Percentiles rank a stretch among this genome's conserved stretches.
Conservation (phyloP, 2,113 vertebrate genomes). For the Eulemur rufifrons region DNA sequence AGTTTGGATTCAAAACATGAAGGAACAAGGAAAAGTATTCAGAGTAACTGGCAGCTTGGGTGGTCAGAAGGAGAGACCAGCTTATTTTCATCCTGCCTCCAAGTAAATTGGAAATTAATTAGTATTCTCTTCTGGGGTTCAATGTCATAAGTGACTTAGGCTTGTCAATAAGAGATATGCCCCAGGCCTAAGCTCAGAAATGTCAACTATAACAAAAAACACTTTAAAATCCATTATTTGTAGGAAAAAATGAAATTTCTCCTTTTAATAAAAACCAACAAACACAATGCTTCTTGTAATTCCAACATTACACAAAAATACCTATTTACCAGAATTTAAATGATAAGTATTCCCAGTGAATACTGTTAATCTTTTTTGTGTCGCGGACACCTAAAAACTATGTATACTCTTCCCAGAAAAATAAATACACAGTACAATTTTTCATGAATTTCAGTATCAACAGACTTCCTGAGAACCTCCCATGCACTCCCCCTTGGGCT, state of each 20-base stretch:
- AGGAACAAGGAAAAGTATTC: constrained; percentile 47
- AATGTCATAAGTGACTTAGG: background rate
- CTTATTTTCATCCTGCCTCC: constrained; percentile 21
- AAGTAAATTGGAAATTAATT: constrained; percentile 45
- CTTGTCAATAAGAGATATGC: constrained; percentile 24
- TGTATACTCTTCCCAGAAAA: background rate
- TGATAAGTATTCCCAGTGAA: background rate
- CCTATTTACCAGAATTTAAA: background rate
- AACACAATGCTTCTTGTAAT: background rate
- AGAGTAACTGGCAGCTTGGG: background rate
- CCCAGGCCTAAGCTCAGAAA: background rate
- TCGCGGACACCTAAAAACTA: background rate
- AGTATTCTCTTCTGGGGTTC: constrained; percentile 39
- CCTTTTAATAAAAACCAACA: constrained; percentile 14
- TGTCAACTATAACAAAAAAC: background rate
- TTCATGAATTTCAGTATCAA: background rate
- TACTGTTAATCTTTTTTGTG: background rate
- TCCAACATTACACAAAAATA: background rate
- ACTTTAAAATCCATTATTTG: background rate
- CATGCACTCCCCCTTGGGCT: background rate
- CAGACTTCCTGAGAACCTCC: background rate
- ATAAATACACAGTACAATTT: background rate
- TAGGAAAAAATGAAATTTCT: background rate
- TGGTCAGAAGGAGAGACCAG: constrained; percentile 34
- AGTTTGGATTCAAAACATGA: background rate